These are phyloP conservation scores for Malurus cyaneus DNA, from an alignment of 2,113 vertebrate genomes.

Conservation along the genomic window DNA sequence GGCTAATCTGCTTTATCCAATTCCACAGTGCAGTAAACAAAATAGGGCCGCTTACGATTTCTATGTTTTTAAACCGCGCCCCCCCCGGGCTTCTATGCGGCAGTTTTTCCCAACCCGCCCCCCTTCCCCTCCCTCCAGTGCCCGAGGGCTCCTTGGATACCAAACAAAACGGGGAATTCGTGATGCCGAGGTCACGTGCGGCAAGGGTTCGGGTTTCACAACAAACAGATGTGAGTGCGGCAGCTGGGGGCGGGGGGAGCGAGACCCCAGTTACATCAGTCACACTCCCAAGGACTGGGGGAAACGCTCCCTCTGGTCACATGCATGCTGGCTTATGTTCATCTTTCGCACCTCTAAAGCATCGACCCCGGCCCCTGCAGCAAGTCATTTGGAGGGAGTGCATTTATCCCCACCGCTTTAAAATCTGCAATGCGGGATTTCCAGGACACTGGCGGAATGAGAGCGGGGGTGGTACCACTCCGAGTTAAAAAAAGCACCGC, in stretches of 20 bases:
- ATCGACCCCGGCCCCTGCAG: not conserved
- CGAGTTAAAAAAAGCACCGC: not conserved
- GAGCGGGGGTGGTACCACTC: not conserved
- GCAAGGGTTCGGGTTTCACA: slow-evolving; percentile 87
- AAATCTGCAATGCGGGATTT: slow-evolving; percentile 75
- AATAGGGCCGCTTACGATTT: not conserved
- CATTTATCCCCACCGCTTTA: not conserved
- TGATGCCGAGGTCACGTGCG: slow-evolving; percentile 83
- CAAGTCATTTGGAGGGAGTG: not conserved
- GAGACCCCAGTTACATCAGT: not conserved
- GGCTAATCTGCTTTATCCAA: slow-evolving; percentile 50
- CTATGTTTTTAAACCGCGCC: not conserved
- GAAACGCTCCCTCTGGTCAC: not conserved
- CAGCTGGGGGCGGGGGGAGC: slow-evolving; percentile 9
- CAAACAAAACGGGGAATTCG: slow-evolving; percentile 76
- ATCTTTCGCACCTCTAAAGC: not conserved
- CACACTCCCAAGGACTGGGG: not conserved
- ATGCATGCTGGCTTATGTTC: not conserved
- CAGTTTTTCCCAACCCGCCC: not conserved
- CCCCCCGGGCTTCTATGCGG: not conserved
- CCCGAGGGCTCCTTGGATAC: slow-evolving; percentile 76
- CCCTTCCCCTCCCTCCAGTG: not conserved
- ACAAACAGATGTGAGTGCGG: slow-evolving; percentile 88
- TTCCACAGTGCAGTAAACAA: slow-evolving; percentile 36
- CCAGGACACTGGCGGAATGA: not conserved